These are phyloP conservation scores for Spodoptera litura DNA, from an alignment of 1,140 invertebrate genomes.

Conservation along the genomic window DNA sequence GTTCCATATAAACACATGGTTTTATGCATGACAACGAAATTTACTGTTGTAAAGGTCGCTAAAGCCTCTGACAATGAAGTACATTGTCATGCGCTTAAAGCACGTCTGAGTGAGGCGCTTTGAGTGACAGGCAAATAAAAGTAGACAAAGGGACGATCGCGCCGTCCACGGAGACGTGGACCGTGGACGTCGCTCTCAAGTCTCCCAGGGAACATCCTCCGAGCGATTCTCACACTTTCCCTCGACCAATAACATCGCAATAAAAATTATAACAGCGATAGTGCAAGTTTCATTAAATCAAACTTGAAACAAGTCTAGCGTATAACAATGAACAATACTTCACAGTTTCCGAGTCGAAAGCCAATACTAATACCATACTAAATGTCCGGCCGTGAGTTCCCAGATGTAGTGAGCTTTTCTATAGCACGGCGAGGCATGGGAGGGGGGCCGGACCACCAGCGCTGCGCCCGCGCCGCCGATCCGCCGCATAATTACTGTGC, in stretches of 20 bases:
- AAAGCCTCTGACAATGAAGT: slow-evolving; percentile 72
- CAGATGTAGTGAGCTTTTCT: slow-evolving; percentile 65
- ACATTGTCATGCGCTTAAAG: slow-evolving; percentile 73
- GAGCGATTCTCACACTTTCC: slow-evolving; percentile 76
- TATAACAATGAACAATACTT: slow-evolving; percentile 51
- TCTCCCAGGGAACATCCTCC: slow-evolving; percentile 55
- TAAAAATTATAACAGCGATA: slow-evolving; percentile 22
- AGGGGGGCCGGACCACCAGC: slow-evolving; percentile 73
- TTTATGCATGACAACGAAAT: slow-evolving; percentile 82
- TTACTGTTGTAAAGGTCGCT: slow-evolving; percentile 75
- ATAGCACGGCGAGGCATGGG: slow-evolving; percentile 52
- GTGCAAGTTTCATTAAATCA: slow-evolving; percentile 33
- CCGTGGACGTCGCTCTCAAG: slow-evolving; percentile 35
- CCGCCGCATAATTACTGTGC: slow-evolving; percentile 82
- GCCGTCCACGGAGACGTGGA: slow-evolving; percentile 51
- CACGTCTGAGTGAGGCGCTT: slow-evolving; percentile 63
- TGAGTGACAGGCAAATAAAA: slow-evolving; percentile 83
- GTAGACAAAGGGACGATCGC: slow-evolving; percentile 64
- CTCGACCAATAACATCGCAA: slow-evolving; percentile 56
- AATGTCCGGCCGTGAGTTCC: slow-evolving; percentile 72
- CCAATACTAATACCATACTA: slow-evolving; percentile 55
- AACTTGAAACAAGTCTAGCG: slow-evolving; percentile 41
- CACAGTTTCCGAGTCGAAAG: slow-evolving; percentile 54
- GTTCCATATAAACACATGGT: slow-evolving; percentile 72
- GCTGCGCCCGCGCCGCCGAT: slow-evolving; percentile 73